Base-by-base conservation (phyloP, 1,140 invertebrate species). In the Scaptomyza pallida region DNA sequence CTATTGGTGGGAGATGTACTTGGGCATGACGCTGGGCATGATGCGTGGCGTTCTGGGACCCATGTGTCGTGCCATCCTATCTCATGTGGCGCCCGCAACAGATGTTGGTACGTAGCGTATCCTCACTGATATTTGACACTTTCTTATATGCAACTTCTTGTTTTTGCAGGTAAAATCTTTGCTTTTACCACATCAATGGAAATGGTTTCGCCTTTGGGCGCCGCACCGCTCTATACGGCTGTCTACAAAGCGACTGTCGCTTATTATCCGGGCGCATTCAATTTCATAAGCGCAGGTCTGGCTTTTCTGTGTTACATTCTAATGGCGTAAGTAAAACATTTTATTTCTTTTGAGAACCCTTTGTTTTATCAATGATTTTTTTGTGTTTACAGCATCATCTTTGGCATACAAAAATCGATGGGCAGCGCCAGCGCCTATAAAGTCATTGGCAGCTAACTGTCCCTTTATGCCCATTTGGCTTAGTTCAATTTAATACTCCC, bases 1-100 rank as follows among this genome's bases (percentile, higher is more conserved):
- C 1, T 89, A 92, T 54, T 89, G 93, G 9, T 95, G 94, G 93
- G 93, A 95, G 40, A 93, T 96, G 92, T 96, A 95, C 90, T 15
- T 91, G 17, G 89, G 89, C 19, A 85, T 91, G 75, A 73, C 79
- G 15, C 54, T 95, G 43, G 93, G 93, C 45, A 82, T 93, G 47
- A 93, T 95, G 75, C 90, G 92, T 61, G 93, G 92, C 0, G 85
- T 94, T 4, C 92, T 93, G 41, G 92, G 93, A 15, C 94, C 95
- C 13, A 92, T 95, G 73, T 93, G 94, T 35, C 92, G 95, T 45
- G 93, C 95, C 1, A 91, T 94, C 51, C 78, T 95, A 5, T 94
- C 95, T 0, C 95, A 95, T 79, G 92, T 94, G 15, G 92, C 95
- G 12, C 93, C 94, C 9, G 35, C 90, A 4, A 92, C 94, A 33